Percentiles rank a stretch among this genome's conserved stretches.
Conservation (phyloP, 2,888 invertebrate genomes). For the Spisula solida region DNA sequence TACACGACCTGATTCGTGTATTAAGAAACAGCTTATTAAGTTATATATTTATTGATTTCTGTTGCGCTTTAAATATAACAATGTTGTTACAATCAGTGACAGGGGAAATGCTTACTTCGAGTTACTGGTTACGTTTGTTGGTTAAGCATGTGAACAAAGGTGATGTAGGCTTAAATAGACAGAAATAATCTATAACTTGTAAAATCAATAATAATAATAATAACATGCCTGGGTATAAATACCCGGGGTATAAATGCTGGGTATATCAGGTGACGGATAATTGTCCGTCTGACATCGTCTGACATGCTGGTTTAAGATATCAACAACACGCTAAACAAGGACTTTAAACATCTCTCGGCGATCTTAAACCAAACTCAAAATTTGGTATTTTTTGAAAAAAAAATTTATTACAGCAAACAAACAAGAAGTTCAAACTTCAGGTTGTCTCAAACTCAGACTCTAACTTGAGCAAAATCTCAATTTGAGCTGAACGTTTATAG, state of each 20-base stretch:
- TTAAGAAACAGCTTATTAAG: constrained; percentile 26
- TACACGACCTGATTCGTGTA: constrained; percentile 22
- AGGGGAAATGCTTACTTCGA: constrained; percentile 14
- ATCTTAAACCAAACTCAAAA: no score
- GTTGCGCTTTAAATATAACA: constrained; percentile 5
- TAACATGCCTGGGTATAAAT: no score
- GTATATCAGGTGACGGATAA: constrained; percentile 23
- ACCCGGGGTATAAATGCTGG: not conserved
- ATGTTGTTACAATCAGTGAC: constrained; percentile 15
- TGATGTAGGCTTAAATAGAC: not conserved
- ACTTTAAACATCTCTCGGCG: not conserved
- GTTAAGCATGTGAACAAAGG: not conserved
- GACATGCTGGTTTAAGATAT: not conserved
- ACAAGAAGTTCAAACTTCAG: no score
- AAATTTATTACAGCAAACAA: no score
- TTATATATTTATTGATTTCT: constrained; percentile 46
- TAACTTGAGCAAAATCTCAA: no score
- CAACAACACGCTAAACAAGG: not conserved
- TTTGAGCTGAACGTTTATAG: no score
- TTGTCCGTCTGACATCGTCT: not conserved
- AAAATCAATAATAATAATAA: constrained; percentile 5
- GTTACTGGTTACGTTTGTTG: constrained; percentile 15
- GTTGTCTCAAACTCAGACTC: not conserved
- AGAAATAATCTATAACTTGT: constrained; percentile 28
- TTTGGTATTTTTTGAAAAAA: no score